Evolutionary conservation across 2,888 invertebrate genomes (phyloP), one percentile per base, ranked within the genome.

Genomic region (Ennomos fuscantarius): DNA sequence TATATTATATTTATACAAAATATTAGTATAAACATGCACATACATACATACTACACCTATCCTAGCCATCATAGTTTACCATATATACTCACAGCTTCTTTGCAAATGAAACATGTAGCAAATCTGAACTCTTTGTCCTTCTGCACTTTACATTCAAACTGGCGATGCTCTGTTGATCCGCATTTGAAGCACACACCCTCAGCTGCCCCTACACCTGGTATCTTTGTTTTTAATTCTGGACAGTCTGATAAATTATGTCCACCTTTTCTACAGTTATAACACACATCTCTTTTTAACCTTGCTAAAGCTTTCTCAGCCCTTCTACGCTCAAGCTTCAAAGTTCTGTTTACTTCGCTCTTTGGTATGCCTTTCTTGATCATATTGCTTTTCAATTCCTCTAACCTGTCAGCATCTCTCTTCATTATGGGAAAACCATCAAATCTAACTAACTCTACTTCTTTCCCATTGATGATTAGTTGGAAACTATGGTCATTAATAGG

Each of bases 91-190:
- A 93, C 93, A 69, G 94, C 95, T 84, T 97, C 95, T 53, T 95
- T 95, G 81, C 98, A 98, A 66, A 98, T 95, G 77, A 98, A 98
- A 83, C 98, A 98, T 52, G 94, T 95, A 0, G 98, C 98, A 88
- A 95, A 97, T 76, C 96, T 94, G 74, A 94, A 97, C 56, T 95
- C 94, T 61, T 94, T 93, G 39, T 93, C 93, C 66, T 88, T 93
- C 35, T 93, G 93, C 0, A 95, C 95, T 89, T 94, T 95, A 72
- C 96, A 96, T 74, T 95, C 94, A 76, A 94, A 94, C 72, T 95
- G 95, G 9, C 94, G 94, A 77, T 98, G 98, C 79, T 97, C 97
- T 5, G 96, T 96, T 0, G 97, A 97, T 0, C 98, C 98, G 85
- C 98, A 98, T 82, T 97, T 97, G 76, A 96, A 97, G 76, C 97